Percentiles rank a stretch among this genome's conserved stretches.
Evolutionary conservation across 2,113 vertebrate genomes (phyloP).

Genomic region (Spea multiplicata): DNA sequence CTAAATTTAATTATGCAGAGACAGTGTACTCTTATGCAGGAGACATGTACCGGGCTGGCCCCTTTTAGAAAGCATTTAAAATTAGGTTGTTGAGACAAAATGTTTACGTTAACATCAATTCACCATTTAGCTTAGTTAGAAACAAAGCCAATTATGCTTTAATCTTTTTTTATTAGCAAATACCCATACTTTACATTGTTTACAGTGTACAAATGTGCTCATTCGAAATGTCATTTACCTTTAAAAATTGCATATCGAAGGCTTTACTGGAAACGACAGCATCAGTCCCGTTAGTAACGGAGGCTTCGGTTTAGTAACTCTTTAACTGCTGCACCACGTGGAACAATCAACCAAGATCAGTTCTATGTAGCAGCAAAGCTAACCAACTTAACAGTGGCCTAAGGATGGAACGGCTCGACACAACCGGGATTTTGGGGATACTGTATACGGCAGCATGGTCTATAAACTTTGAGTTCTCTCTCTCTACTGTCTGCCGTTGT

Average conservation of each 20-base stretch:
- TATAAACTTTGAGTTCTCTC: too few species aligned
- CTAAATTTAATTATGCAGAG: too few species aligned
- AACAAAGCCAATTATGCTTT: conserved; percentile 21
- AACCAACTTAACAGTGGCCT: too few species aligned
- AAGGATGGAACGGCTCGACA: too few species aligned
- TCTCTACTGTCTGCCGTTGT: too few species aligned
- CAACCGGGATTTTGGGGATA: too few species aligned
- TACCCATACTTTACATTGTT: conserved; percentile 43
- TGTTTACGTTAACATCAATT: too few species aligned
- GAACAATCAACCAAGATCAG: conserved; percentile 19
- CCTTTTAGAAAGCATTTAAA: not conserved
- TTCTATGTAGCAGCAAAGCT: too few species aligned
- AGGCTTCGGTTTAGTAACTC: conserved; percentile 9
- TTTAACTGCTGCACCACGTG: not conserved
- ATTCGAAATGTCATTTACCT: conserved; percentile 37
- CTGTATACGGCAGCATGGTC: too few species aligned
- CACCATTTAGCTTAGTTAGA: not conserved
- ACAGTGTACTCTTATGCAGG: not conserved
- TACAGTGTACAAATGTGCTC: conserved; percentile 38
- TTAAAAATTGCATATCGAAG: conserved; percentile 44
- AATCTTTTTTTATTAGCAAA: conserved; percentile 45
- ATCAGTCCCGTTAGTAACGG: conserved; percentile 12
- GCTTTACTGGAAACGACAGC: conserved; percentile 21
- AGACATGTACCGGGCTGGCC: not conserved
- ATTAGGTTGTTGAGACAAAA: not conserved